These are phyloP conservation scores for Elachura formosa DNA, from an alignment of 2,113 vertebrate genomes.

Conservation along the genomic window DNA sequence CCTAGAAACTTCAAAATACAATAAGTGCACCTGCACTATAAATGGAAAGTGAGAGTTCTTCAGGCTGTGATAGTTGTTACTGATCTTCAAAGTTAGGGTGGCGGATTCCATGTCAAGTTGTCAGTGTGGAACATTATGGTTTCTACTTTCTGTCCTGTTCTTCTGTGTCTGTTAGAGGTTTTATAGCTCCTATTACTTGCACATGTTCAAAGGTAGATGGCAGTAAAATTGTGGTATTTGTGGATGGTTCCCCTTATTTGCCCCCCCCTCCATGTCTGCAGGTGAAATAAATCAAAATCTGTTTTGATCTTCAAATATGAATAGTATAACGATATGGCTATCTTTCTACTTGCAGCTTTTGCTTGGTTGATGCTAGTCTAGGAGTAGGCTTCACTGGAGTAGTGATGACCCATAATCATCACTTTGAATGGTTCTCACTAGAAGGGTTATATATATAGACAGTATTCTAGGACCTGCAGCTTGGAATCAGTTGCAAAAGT, in stretches of 20 bases:
- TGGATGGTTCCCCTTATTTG: not conserved
- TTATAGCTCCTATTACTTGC: not conserved
- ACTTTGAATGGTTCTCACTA: not conserved
- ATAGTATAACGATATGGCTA: not conserved
- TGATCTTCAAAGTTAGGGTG: not conserved
- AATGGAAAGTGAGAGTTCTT: not conserved
- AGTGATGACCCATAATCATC: not conserved
- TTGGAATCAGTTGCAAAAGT: not conserved
- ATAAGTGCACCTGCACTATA: not conserved
- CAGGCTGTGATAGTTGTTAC: not conserved
- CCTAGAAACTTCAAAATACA: not conserved
- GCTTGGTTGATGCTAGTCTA: not conserved
- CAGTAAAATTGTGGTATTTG: not conserved
- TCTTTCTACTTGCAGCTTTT: not conserved
- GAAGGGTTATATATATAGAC: not conserved
- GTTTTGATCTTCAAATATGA: not conserved
- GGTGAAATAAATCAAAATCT: not conserved
- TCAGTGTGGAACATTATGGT: not conserved
- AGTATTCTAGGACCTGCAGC: not conserved
- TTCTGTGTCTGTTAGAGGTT: not conserved
- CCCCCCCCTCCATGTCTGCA: accelerated
- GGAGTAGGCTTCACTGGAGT: not conserved
- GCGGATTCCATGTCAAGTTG: not conserved
- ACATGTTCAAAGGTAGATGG: not conserved
- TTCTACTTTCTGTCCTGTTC: not conserved